Evolutionary conservation across 2,113 vertebrate genomes (phyloP).

Genomic region (Pyrgilauda ruficollis): DNA sequence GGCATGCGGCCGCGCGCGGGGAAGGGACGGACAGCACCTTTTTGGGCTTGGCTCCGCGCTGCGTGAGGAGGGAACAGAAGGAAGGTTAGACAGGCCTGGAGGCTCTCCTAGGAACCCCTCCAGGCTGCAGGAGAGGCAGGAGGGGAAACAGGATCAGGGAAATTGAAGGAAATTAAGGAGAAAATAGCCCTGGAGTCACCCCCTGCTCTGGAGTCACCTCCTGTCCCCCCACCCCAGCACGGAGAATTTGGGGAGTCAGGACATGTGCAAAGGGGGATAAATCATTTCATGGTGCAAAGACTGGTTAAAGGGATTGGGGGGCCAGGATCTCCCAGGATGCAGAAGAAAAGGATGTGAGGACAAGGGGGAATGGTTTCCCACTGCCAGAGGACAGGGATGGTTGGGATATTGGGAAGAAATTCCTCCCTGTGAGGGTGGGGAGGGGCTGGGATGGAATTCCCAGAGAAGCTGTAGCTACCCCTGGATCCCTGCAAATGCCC

Average conservation of each 20-base stretch:
- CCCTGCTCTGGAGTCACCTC: not conserved
- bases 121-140: not conserved
- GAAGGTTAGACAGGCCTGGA: slow-evolving; percentile 56
- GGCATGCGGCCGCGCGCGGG: not conserved
- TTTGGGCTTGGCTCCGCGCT: slow-evolving; percentile 92
- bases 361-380: not conserved
- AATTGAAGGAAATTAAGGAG: rapidly evolving
- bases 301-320: not conserved
- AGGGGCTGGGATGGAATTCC: not conserved
- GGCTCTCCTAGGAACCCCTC: not conserved
- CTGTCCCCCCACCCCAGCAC: not conserved
- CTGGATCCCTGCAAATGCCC: not conserved
- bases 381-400: not conserved
- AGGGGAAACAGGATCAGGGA: rapidly evolving
- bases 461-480: not conserved
- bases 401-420: not conserved
- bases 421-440: not conserved
- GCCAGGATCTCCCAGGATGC: not conserved
- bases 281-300: no score
- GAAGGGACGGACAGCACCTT: slow-evolving; percentile 77
- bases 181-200: not conserved
- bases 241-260: no score
- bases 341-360: not conserved
- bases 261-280: rapidly evolving
- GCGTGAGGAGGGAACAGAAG: slow-evolving; percentile 76